Base-by-base conservation (phyloP, 2,888 invertebrate species). In the Xylota segnis region DNA sequence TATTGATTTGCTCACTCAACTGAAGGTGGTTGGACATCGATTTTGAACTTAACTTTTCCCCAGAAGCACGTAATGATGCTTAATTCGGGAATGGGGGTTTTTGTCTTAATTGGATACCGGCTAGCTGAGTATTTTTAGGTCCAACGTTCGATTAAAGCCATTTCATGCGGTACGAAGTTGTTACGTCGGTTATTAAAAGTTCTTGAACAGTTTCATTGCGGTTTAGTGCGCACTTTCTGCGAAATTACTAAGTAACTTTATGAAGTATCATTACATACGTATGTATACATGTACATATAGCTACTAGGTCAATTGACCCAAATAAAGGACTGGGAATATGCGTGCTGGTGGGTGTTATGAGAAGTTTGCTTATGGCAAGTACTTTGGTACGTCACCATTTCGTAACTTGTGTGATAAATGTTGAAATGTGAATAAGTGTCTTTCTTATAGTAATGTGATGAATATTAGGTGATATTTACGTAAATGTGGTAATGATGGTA, bases 81-180 rank as follows among this genome's bases (percentile, higher is more conserved):
- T 23, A 50, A 12, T 47, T 47, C 12, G 23, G 50, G 50, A 50
- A 50, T 50, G 50, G 7, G 7, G 23, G 50, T 50, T 50, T 50
- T 50, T 12, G 10, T 23, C 23, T 50, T 47, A 47, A 47, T 47
- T 47, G 47, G 18, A 18, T 47, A 18, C 43, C 6, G 23, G 50
- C 0, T n/a, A 14, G 14, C 5, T 7, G 23, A 14, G 4, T 9
- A 14, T 43, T 4, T 43, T 14, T 54, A 12, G 29, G 32, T 34
- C 23, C 4, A 58, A 2, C 16, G 16, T 32, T 29, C 56, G 32
- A 56, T 56, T 32, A 32, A 56, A 29, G 32, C 9, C 32, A 37
- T 58, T 37, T 37, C 14, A 58, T 18, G 58, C 14, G 58, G 58
- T 58, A 58, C 18, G 58, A 58, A 58, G 12, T 58, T 37, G 16